These are phyloP conservation scores for Setophaga petechia DNA, from an alignment of 2,113 vertebrate species.

Conservation along the genomic window DNA sequence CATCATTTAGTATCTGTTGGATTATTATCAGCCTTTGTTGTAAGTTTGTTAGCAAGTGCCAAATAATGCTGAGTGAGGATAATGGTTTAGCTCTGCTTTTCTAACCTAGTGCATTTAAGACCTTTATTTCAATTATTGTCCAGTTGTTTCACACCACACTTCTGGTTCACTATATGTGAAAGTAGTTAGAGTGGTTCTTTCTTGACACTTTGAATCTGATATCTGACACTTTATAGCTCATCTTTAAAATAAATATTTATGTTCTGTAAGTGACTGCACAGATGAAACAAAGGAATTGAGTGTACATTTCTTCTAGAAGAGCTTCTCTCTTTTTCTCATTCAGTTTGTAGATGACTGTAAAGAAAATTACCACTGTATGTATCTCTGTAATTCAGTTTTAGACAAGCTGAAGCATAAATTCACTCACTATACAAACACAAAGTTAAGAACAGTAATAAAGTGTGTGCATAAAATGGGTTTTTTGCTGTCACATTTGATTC, in stretches of 20 bases:
- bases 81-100: background rate
- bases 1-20: background rate
- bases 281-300: background rate
- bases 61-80: background rate
- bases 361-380: background rate
- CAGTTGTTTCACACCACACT: background rate
- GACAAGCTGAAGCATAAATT: slow-evolving; percentile 25
- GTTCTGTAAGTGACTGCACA: background rate
- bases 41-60: background rate
- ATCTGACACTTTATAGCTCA: background rate
- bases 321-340: background rate
- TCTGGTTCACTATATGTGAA: background rate
- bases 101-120: background rate
- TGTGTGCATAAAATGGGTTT: background rate
- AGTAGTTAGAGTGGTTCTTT: background rate
- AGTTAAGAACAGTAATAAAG: slow-evolving; percentile 55
- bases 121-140: slow-evolving; percentile 12
- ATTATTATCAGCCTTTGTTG: background rate
- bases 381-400: slow-evolving; percentile 18
- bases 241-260: background rate
- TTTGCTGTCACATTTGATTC: slow-evolving; percentile 50
- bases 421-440: background rate
- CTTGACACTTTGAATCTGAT: background rate
- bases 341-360: background rate
- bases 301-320: background rate